Evolutionary conservation across 2,888 invertebrate species (phyloP).

Genomic region (Pollenia amentaria): DNA sequence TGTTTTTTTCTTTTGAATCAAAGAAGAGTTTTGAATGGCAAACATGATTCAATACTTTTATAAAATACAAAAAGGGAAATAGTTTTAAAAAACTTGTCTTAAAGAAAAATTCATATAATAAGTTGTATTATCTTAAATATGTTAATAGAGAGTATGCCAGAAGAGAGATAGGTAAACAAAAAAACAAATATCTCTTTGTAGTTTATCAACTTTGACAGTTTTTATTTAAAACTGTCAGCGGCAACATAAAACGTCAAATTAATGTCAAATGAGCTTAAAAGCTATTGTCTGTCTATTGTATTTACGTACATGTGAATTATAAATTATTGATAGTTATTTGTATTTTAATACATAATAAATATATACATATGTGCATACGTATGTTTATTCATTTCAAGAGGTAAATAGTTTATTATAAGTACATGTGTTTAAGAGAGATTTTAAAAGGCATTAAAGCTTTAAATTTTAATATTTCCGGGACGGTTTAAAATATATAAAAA

Average conservation of each 20-base stretch:
- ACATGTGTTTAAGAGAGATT: background rate
- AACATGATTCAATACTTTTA: background rate
- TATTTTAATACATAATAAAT: conserved; percentile 36
- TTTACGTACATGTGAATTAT: conserved; percentile 34
- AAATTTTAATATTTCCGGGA: no score
- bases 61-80: background rate
- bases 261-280: conserved; percentile 60
- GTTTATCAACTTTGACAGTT: conserved; percentile 50
- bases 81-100: background rate
- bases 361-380: background rate
- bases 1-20: background rate
- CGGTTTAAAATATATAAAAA: no score
- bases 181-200: background rate
- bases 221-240: conserved; percentile 66
- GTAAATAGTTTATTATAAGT: no score
- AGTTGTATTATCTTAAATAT: background rate
- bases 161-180: no score
- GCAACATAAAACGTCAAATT: conserved; percentile 71
- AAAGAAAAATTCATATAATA: background rate
- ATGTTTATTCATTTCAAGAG: background rate
- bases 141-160: background rate
- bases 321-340: conserved; percentile 45
- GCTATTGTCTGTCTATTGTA: conserved; percentile 54
- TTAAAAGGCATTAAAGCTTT: background rate
- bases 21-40: conserved; percentile 8